phyloP scores from a whole-genome alignment of 2,113 vertebrate genomes.

The Dermatemys mawii region DNA sequence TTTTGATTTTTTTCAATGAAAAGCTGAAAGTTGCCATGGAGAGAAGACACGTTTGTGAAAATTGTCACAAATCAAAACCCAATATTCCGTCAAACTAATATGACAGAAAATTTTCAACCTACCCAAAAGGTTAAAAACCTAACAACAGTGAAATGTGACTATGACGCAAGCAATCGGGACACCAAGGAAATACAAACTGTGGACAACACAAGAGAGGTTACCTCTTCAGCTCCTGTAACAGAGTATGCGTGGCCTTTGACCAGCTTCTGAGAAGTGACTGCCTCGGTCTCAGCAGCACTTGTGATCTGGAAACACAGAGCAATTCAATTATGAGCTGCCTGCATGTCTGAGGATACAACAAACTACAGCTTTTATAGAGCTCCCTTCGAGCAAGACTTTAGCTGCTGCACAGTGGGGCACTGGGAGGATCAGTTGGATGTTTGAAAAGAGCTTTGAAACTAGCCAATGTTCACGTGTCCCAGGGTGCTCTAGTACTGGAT shows the following conservation, averaged over 20 bases:
- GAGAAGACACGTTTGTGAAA: neutral
- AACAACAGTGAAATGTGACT: fast-evolving
- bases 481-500: fast-evolving
- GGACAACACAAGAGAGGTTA: slow-evolving; percentile 33
- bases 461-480: fast-evolving
- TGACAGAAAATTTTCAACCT: neutral
- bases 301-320: slow-evolving; percentile 83
- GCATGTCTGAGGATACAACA: fast-evolving
- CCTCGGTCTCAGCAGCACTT: slow-evolving; percentile 89
- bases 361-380: neutral
- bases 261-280: slow-evolving; percentile 92
- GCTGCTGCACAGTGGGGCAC: neutral
- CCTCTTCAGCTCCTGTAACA: slow-evolving; percentile 90
- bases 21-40: neutral
- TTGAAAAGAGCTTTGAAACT: neutral
- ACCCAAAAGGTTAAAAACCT: neutral
- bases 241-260: slow-evolving; percentile 97
- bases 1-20: neutral
- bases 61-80: neutral
- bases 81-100: neutral
- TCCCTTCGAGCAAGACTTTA: fast-evolving
- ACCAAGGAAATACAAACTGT: fast-evolving
- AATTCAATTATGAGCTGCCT: fast-evolving
- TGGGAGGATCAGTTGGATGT: neutral
- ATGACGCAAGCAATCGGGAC: neutral